These are phyloP conservation scores for Zosterops pallidus DNA, from an alignment of 2,113 vertebrate genomes.

Conservation along the genomic window DNA sequence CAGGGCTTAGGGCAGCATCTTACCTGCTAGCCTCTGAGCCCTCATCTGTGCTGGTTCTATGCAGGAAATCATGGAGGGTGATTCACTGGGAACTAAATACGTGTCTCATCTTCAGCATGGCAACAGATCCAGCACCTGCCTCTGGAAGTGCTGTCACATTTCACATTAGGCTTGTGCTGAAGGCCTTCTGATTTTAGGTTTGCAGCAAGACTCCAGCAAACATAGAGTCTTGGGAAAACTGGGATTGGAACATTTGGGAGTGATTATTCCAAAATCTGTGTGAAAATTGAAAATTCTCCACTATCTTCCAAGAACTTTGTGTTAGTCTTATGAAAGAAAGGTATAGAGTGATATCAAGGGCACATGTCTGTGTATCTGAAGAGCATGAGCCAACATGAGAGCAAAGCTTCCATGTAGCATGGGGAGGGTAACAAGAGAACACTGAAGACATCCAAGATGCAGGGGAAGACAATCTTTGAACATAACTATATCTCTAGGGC, in stretches of 20 bases:
- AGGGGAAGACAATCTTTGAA: background rate
- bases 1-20: background rate
- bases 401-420: background rate
- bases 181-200: background rate
- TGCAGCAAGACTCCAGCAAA: background rate
- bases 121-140: background rate
- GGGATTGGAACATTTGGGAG: background rate
- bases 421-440: background rate
- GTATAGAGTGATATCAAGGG: background rate
- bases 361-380: rapidly evolving
- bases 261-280: background rate
- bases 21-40: background rate
- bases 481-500: background rate
- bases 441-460: background rate
- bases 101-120: background rate
- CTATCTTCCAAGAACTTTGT: background rate
- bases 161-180: background rate
- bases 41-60: background rate
- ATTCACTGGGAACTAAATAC: background rate
- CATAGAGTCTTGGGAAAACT: background rate
- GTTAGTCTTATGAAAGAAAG: background rate
- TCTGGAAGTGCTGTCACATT: background rate
- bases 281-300: background rate
- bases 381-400: background rate
- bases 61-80: background rate